A percentile compares a stretch with the other conserved stretches of the same genome.
phyloP scores from a whole-genome alignment of 37 sponge, comb jelly and placozoan species.

The Petrosia ficiformis region DNA sequence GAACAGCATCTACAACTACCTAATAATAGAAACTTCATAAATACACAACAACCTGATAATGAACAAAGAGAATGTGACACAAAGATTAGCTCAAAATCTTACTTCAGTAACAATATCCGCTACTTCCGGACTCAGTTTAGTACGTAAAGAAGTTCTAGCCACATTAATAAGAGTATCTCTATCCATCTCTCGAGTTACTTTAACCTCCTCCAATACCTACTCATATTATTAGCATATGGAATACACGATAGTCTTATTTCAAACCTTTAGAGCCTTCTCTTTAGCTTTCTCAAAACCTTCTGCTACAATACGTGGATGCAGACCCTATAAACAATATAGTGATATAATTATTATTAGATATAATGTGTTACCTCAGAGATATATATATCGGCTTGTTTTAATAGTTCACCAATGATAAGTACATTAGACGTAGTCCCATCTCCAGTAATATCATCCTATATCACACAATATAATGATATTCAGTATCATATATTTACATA shows the following conservation, averaged over 20 bases:
- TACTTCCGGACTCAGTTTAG: slow-evolving; percentile 78
- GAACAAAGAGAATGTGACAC: not conserved
- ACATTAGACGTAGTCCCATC: slow-evolving; percentile 99
- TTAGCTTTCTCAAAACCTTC: slow-evolving; percentile 97
- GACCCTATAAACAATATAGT: slow-evolving; percentile 51
- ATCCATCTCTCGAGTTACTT: slow-evolving; percentile 75
- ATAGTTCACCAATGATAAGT: slow-evolving; percentile 95
- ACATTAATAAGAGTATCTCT: slow-evolving; percentile 88
- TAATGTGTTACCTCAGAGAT: slow-evolving; percentile 58
- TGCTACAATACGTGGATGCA: slow-evolving; percentile 91
- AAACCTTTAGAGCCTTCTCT: slow-evolving; percentile 85
- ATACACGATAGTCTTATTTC: not conserved
- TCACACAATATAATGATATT: not conserved
- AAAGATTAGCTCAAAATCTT: not conserved
- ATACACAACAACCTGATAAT: slow-evolving; percentile 9
- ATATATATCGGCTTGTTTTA: slow-evolving; percentile 90
- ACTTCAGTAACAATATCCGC: slow-evolving; percentile 95
- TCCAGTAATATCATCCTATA: slow-evolving; percentile 97
- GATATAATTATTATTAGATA: not conserved
- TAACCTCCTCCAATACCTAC: slow-evolving; percentile 75
- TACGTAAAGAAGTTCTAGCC: slow-evolving; percentile 93
- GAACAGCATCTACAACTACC: slow-evolving; percentile 95
- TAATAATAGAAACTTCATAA: slow-evolving; percentile 17
- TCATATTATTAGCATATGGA: not conserved
- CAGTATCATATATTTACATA: not conserved